Conservation (phyloP, 2,888 invertebrate genomes). For the Drosophila helvetica region DNA sequence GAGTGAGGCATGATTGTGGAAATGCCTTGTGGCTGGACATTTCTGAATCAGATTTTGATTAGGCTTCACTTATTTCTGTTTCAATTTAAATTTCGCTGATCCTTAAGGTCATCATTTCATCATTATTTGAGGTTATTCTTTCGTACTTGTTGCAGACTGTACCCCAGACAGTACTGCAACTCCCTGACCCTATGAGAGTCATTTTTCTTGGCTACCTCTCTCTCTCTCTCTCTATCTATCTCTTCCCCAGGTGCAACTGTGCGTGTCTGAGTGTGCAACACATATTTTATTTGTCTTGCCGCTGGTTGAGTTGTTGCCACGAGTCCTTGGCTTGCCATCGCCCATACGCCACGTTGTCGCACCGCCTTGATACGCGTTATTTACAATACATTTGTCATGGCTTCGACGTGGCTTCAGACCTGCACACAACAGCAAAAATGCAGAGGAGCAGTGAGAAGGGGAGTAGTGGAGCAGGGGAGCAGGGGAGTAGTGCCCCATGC, state of each 20-base stretch:
- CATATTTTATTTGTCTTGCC: slow-evolving; percentile 71
- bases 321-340: slow-evolving; percentile 8
- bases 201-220: slow-evolving; percentile 20
- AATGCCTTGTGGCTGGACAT: no score
- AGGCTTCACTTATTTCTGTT: background rate
- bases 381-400: slow-evolving; percentile 74
- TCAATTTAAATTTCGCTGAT: background rate
- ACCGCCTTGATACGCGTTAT: slow-evolving; percentile 69
- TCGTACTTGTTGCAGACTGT: background rate
- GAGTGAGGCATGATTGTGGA: background rate
- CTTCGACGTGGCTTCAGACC: slow-evolving; percentile 52
- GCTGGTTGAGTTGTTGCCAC: slow-evolving; percentile 32
- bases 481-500: slow-evolving; percentile 1
- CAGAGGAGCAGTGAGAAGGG: slow-evolving; percentile 14
- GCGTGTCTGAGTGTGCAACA: slow-evolving; percentile 66
- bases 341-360: slow-evolving; percentile 58
- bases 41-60: background rate
- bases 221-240: slow-evolving; percentile 26
- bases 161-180: slow-evolving; percentile 31
- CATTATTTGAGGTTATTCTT: background rate
- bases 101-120: no score
- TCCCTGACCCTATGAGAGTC: slow-evolving; percentile 1
- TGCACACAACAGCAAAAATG: slow-evolving; percentile 4
- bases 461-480: background rate
- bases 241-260: slow-evolving; percentile 48